These are phyloP conservation scores for Phenacoccus solenopsis DNA, from an alignment of 1,140 invertebrate species.

Conservation along the genomic window DNA sequence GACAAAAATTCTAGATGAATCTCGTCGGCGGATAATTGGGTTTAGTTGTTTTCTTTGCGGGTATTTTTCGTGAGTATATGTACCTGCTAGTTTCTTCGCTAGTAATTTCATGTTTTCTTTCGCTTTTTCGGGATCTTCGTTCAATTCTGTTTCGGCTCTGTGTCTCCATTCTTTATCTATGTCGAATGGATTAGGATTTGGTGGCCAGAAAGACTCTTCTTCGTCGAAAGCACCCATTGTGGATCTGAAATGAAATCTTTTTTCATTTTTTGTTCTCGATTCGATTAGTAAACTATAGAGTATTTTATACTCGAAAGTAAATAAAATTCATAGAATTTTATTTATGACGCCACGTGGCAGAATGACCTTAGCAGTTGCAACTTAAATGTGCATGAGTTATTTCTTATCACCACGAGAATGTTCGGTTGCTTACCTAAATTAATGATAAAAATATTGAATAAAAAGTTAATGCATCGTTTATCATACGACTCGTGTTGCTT, in stretches of 20 bases:
- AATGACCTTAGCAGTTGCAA: no score
- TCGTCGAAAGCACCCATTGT: slow-evolving; percentile 15
- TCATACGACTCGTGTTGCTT: no score
- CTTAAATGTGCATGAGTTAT: no score
- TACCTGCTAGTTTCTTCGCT: slow-evolving; percentile 27
- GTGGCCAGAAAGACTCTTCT: slow-evolving; percentile 21
- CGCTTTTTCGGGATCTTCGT: slow-evolving; percentile 26
- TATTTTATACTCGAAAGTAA: no score
- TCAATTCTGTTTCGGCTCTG: slow-evolving; percentile 26
- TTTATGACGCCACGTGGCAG: no score
- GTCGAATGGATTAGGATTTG: slow-evolving; percentile 23
- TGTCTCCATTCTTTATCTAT: slow-evolving; percentile 23
- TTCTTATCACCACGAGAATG: no score
- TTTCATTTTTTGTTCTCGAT: no score
- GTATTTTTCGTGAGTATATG: background rate
- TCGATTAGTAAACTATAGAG: no score
- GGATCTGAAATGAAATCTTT: slow-evolving; percentile 10
- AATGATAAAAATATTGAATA: no score
- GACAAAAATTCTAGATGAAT: background rate
- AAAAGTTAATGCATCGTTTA: no score
- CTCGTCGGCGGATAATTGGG: background rate
- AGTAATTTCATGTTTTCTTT: slow-evolving; percentile 26
- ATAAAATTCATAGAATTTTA: no score
- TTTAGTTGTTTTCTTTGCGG: background rate
- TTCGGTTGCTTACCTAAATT: no score